A percentile compares a stretch with the other conserved stretches of the same genome.
Conservation (phyloP, 2,888 invertebrate genomes). For the Orthosia cruda region DNA sequence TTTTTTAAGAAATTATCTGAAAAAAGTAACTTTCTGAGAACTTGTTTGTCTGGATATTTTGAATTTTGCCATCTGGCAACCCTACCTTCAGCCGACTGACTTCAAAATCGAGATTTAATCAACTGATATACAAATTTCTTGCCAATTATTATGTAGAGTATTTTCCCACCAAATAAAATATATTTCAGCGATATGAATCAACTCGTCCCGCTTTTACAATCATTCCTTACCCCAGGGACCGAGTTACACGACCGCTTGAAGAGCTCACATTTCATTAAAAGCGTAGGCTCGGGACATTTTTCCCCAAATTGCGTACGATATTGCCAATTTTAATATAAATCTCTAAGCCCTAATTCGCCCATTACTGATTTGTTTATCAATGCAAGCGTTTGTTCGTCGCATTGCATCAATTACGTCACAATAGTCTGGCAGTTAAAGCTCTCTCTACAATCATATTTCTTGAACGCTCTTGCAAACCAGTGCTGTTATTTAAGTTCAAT, state of each 20-base stretch:
- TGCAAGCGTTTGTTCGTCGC: conserved; percentile 65
- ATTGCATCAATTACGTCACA: conserved; percentile 75
- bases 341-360: conserved; percentile 39
- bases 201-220: conserved; percentile 46
- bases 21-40: too few species aligned
- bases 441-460: conserved; percentile 57
- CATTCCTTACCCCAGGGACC: conserved; percentile 43
- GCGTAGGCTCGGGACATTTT: conserved; percentile 18
- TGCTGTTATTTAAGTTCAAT: conserved; percentile 59
- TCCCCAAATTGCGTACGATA: conserved; percentile 35
- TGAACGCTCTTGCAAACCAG: conserved; percentile 51
- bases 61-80: too few species aligned
- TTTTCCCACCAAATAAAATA: conserved; percentile 44
- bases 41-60: too few species aligned
- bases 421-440: conserved; percentile 58
- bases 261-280: conserved; percentile 52
- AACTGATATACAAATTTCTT: conserved; percentile 25
- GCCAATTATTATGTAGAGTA: conserved; percentile 34
- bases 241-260: conserved; percentile 42
- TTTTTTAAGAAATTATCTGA: too few species aligned
- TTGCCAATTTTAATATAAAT: conserved; percentile 42
- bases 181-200: conserved; percentile 46
- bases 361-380: conserved; percentile 56
- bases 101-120: conserved; percentile 38
- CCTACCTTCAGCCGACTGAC: neutral